Evolutionary conservation across 2,888 invertebrate species (phyloP), one percentile per base, ranked within the genome.

Genomic region (Esperia sulphurella): DNA sequence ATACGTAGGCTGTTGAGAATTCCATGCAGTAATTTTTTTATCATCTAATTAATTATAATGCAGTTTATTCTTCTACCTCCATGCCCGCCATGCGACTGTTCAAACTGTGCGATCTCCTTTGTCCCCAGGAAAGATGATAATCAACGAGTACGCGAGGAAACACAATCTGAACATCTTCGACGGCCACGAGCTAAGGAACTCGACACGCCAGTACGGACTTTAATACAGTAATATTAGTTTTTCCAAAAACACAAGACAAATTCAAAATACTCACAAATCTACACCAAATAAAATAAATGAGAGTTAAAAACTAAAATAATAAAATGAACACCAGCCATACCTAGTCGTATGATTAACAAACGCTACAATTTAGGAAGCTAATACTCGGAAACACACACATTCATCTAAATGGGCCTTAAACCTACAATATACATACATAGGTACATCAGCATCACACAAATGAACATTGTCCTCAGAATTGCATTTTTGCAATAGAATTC

Each of bases 201-300:
- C 93, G 73, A 93, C 93, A 79, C 93, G 94, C 90, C 94, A 94
- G 92, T 94, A 94, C 92, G 94, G 94, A 93, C 94, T 93, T 94
- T 94, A 93, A 93, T 90, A 84, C 70, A 70, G 88, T 89, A 89
- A 87, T 87, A 83, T 75, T 82, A 85, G 41, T 46, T 46, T 35
- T 41, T 46, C 41, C 9, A 31, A 41, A 41, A 35, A 41, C 39
- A 45, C 39, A n/a, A 35, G 7, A 39, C 30, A 30, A 14, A 8
- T 12, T 14, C 7, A 7, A 43, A 12, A 33, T 31, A 30, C 14
- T 13, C 12, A 35, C 28, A 33, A 14, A 33, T 14, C 5, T 35
- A 14, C n/a, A 35, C 43, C 14, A 8, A 41, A n/a, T 41, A 41
- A 3, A 41, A n/a, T 28, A 41, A 21, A 21, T 29, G 5, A 21